Evolutionary conservation across 2,113 vertebrate genomes (phyloP).

Genomic region (Psilopsiagon aymara): DNA sequence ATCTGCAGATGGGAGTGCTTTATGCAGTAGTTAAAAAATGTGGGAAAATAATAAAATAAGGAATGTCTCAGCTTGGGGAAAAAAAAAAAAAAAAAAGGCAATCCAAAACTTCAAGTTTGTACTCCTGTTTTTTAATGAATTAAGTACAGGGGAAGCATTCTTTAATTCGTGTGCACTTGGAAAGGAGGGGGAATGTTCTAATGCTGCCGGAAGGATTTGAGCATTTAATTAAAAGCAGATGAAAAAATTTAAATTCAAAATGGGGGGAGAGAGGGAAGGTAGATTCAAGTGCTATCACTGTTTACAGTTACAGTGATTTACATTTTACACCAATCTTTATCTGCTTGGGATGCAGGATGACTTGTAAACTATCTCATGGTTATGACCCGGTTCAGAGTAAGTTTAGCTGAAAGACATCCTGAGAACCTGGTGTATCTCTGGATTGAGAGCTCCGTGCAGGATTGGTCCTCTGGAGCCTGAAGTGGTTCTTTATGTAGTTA

Average conservation of each 20-base stretch:
- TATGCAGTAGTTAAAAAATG: slow-evolving; percentile 62
- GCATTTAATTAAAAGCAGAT: neutral
- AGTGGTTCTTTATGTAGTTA: neutral
- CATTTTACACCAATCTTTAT: neutral
- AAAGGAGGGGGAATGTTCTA: neutral
- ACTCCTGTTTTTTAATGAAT: slow-evolving; percentile 47
- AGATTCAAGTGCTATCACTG: neutral
- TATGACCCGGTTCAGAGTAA: neutral
- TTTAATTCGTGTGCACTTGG: slow-evolving; percentile 43
- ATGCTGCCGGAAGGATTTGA: neutral
- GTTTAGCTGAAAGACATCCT: neutral
- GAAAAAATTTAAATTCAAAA: neutral
- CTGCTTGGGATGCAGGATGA: neutral
- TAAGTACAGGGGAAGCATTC: slow-evolving; percentile 50
- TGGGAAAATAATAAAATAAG: slow-evolving; percentile 73
- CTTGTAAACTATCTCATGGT: too few relatives aligned
- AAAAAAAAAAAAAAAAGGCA: neutral
- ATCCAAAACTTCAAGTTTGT: neutral
- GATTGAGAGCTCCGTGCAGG: neutral
- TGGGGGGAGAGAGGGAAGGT: neutral
- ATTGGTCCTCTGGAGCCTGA: neutral
- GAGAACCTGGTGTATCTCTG: neutral
- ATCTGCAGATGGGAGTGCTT: neutral
- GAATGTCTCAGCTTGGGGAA: slow-evolving; percentile 72
- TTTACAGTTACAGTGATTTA: neutral